Evolutionary conservation across 2,113 vertebrate genomes (phyloP).

Genomic region (Poicephalus meyeri): DNA sequence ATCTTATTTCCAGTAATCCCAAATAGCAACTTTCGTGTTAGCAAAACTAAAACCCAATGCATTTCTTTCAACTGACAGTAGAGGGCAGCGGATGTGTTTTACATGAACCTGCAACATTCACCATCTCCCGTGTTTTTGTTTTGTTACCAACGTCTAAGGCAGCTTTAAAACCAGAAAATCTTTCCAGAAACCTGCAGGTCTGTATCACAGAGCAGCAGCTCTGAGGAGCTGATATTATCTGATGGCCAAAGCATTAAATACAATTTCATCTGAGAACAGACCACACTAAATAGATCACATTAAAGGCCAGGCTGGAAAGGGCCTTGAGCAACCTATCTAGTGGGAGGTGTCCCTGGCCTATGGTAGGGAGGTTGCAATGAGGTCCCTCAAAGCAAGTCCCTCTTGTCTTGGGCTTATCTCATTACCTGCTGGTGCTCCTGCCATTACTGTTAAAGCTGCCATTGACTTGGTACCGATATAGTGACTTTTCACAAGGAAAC

Average conservation of each 20-base stretch:
- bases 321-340: not conserved
- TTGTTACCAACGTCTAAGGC: not conserved
- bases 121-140: not conserved
- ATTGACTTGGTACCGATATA: slow-evolving; percentile 97
- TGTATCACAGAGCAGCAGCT: not conserved
- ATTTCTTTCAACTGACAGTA: not conserved
- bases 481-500: slow-evolving; percentile 97
- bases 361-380: not conserved
- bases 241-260: not conserved
- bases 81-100: not conserved
- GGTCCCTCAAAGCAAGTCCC: not conserved
- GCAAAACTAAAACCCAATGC: not conserved
- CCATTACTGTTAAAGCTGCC: slow-evolving; percentile 95
- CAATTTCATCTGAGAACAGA: not conserved
- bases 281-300: not conserved
- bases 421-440: slow-evolving; percentile 89
- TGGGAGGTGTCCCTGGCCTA: not conserved
- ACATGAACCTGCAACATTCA: not conserved
- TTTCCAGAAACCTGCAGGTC: not conserved
- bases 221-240: not conserved
- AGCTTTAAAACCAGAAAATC: not conserved
- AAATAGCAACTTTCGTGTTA: not conserved
- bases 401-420: not conserved
- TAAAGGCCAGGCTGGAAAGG: not conserved
- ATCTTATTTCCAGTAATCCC: not conserved